Evolutionary conservation across 2,113 vertebrate genomes (phyloP), one percentile per base, ranked within the genome.

Genomic region (Melanotaenia duboulayi): DNA sequence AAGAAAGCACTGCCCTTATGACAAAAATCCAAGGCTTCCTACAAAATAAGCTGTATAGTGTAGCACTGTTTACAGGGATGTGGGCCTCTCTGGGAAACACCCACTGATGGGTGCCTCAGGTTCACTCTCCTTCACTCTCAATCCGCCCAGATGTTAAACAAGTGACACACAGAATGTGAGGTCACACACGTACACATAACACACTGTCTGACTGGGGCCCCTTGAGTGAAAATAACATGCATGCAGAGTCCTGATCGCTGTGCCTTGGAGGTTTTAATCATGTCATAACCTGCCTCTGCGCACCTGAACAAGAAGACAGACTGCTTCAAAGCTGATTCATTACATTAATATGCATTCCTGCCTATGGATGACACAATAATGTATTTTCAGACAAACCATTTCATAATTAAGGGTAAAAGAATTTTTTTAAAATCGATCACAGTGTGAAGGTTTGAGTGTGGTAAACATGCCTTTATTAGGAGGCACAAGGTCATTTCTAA

Each of bases 281-380:
- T 86, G 92, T 84, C 74, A 4, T 22, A 81, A 89, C 90, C 83
- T 92, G 92, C 71, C 65, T 32, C 44, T 55, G 57, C 37, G 52
- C 83, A 83, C 80, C 68, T 73, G 68, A 13, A 63, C 37, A 81
- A 67, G 17, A 49, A 58, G 50, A 7, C 0, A 6, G 24, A 6
- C 17, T 12, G 44, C 56, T 35, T 7, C 22, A 81, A 19, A n/a
- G 28, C 28, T 28, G 48, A 37, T 67, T 60, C 25, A 57, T 52
- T 46, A 24, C 55, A 79, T 74, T 60, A 51, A 76, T 54, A 49
- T 25, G 62, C 3, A 22, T 32, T 25, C 65, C 55, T 39, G 17
- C 42, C 68, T 48, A 42, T 17, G 40, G 40, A 55, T 32, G 19
- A 69, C 25, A 8, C 9, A 8, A 63, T 14, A 24, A 60, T 62